A percentile compares a stretch with the other conserved stretches of the same genome.
Conservation (phyloP, 2,113 vertebrate species). For the Psilopsiagon aymara region DNA sequence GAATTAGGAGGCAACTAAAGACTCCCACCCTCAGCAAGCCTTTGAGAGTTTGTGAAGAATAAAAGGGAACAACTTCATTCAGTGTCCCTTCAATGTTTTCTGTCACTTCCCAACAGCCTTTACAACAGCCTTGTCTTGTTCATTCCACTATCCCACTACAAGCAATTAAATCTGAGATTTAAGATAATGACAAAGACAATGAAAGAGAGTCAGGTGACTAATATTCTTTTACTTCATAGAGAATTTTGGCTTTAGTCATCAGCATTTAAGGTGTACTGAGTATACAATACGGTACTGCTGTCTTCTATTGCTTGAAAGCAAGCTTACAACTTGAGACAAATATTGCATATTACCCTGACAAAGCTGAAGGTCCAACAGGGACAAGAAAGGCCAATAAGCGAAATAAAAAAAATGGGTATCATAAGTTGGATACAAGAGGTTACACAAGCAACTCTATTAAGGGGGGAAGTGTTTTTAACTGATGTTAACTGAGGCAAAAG, state of each 20-base stretch:
- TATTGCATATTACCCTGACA: neutral
- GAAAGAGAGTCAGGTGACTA: neutral
- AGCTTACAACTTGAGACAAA: neutral
- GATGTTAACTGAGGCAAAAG: neutral
- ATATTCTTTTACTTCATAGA: neutral
- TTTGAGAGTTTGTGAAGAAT: neutral
- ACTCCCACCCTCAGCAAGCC: neutral
- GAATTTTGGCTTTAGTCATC: neutral
- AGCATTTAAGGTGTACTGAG: fast-evolving
- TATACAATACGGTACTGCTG: neutral
- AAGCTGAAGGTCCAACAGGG: neutral
- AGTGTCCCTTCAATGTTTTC: fast-evolving
- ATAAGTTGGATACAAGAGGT: neutral
- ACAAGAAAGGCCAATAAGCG: neutral
- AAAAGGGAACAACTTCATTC: neutral
- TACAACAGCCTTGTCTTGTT: neutral
- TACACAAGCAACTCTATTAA: fast-evolving
- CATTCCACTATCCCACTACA: neutral
- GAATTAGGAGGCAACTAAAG: neutral
- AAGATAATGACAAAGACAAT: neutral
- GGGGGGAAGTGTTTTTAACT: too few relatives aligned
- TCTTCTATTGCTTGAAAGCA: neutral
- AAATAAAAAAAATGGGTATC: neutral
- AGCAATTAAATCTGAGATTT: neutral
- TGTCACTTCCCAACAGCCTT: neutral